Base-by-base conservation (phyloP, 2,797 vertebrate genomes). In the Enteromius mattozi region DNA sequence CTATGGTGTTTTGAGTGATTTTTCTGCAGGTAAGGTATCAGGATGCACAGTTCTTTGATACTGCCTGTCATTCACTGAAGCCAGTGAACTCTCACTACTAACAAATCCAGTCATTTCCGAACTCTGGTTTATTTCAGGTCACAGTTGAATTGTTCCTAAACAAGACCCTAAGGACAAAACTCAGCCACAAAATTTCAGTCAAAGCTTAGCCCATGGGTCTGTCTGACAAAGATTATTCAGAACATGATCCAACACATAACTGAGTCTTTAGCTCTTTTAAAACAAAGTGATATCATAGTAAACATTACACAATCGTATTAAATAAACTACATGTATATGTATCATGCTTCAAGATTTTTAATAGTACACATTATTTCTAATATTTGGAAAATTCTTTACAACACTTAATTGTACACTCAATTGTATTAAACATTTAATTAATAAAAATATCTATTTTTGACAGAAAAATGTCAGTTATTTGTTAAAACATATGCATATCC, bases 41-140 rank as follows among this genome's bases (percentile, higher is more conserved):
- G 10, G 19, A 68, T 68, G 56, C 19, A n/a, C n/a, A 27, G 37
- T 65, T 47, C 33, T 14, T 35, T 35, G 4, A 12, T 54, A 54
- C 13, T 30, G 6, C n/a, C 17, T 79, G 17, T 65, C 17, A 63
- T 4, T 19, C 27, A 79, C 47, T 14, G 40, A 47, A n/a, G 42
- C 40, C 40, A 42, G 8, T 42, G 40, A 42, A 42, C 40, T 19
- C 61, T 35, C 19, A 33, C 61, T 16, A 17, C 0, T 16, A 14
- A 33, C 61, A 33, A 33, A 65, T 70, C 21, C 27, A 56, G 21
- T 56, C 21, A 17, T 68, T 54, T 30, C 30, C n/a, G 13, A 54
- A 69, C n/a, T 80, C 24, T 1, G 8, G 47, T 70, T 81, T 56
- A 59, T 81, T 81, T 81, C n/a, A 71, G 49, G 66, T 42, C 66